Conservation (phyloP, 2,113 vertebrate genomes). For the Lycaon pictus region DNA sequence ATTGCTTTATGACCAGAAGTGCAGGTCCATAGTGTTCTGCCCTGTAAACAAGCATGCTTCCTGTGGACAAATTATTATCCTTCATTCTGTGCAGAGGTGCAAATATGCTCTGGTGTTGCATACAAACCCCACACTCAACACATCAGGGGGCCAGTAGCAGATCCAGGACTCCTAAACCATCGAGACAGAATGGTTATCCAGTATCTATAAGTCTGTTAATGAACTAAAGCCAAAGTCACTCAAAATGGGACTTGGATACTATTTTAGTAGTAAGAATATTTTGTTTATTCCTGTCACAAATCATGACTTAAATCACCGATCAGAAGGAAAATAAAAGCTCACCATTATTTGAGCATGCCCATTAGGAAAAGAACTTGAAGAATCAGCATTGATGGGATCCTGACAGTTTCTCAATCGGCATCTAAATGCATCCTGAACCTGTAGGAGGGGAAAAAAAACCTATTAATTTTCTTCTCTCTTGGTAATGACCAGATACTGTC, state of each 20-base stretch:
- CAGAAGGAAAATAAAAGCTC: constrained; percentile 83
- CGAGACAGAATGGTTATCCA: not conserved
- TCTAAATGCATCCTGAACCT: constrained; percentile 99
- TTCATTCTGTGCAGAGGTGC: not conserved
- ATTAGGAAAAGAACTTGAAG: constrained; percentile 98
- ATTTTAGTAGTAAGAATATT: not conserved
- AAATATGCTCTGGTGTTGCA: not conserved
- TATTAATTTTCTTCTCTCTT: constrained; percentile 63
- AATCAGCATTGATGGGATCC: constrained; percentile 97
- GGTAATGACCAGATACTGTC: not conserved
- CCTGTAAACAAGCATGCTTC: not conserved
- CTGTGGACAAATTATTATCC: not conserved
- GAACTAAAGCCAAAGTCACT: constrained; percentile 4
- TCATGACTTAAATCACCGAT: not conserved
- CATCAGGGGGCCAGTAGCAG: fast-evolving
- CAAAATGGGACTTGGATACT: not conserved
- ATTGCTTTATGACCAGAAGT: not conserved
- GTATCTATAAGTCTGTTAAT: not conserved
- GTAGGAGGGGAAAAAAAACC: constrained; percentile 66
- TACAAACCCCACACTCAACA: not conserved
- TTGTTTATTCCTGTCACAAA: not conserved
- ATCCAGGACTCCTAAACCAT: not conserved
- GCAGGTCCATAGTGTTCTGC: not conserved
- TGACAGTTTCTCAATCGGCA: constrained; percentile 99
- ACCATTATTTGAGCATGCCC: constrained; percentile 99